Base-by-base conservation (phyloP, 2,797 vertebrate species). In the Arctocebus calabarensis region DNA sequence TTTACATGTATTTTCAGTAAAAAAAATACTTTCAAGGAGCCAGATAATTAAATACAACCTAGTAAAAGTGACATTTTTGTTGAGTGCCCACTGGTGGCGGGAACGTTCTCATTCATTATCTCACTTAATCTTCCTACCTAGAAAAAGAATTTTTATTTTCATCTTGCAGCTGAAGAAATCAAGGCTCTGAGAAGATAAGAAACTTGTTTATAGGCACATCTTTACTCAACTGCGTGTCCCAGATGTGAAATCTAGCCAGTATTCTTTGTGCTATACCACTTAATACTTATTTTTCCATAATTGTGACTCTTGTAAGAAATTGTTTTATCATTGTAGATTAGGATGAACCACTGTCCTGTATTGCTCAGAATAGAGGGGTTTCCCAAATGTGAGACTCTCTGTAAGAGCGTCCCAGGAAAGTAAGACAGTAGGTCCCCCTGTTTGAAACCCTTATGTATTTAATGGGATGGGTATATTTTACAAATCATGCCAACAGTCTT, bases 1-100 rank as follows among this genome's bases (percentile, higher is more conserved):
- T 79, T 52, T 89, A 9, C 43, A 57, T 79, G 73, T 92, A 92
- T 91, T 88, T 87, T 27, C 74, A 90, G 34, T 14, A 91, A 88
- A 71, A 84, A 79, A 94, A 55, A 73, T 66, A 90, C 79, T 84
- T 93, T 85, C 62, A 84, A 70, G 40, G 37, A 90, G 12, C 32
- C 64, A 77, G 75, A n/a, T 91, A 94, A 85, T 57, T 91, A 83
- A 84, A 59, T 7, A 87, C 25, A 90, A 64, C 57, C 29, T 55
- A 86, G 48, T 78, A n/a, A 87, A 84, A 70, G 37, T 83, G 37
- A 68, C 25, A 14, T 29, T 68, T 71, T 88, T 68, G 40, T 37
- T 68, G 77, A 43, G 27, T 81, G 13, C 61, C 22, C 20, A 45
- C 61, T 59, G n/a, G 19, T 84, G 2, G 19, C 16, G 81, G 19